Evolutionary conservation across 2,113 vertebrate genomes (phyloP).

Genomic region (Ochotona princeps): DNA sequence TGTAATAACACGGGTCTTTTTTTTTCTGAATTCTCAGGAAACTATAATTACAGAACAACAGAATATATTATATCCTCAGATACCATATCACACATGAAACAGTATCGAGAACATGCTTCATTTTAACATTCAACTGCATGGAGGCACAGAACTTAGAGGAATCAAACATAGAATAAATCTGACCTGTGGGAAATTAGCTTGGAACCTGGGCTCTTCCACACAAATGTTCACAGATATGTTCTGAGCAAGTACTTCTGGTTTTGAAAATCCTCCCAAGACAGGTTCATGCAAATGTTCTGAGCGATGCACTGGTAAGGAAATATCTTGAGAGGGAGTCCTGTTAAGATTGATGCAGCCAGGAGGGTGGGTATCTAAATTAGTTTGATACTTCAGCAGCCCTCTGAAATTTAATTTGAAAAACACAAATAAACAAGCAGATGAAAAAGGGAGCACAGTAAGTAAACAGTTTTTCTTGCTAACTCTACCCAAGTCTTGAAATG

Average conservation of each 20-base stretch:
- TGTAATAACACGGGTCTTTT: not conserved
- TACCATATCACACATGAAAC: not conserved
- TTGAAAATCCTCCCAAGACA: slow-evolving; percentile 71
- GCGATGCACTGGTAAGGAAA: slow-evolving; percentile 66
- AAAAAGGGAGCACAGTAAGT: not conserved
- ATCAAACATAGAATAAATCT: slow-evolving; percentile 81
- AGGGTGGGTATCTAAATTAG: slow-evolving; percentile 93
- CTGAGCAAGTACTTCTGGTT: slow-evolving; percentile 76
- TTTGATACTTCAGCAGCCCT: slow-evolving; percentile 96
- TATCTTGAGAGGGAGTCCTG: slow-evolving; percentile 81
- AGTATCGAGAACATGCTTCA: not conserved
- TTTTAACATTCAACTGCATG: not conserved
- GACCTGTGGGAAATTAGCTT: slow-evolving; percentile 95
- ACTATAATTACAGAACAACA: not conserved
- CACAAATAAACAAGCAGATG: slow-evolving; percentile 9
- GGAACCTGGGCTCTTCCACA: slow-evolving; percentile 92
- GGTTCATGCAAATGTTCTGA: slow-evolving; percentile 70
- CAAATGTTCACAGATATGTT: slow-evolving; percentile 86
- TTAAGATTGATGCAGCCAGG: slow-evolving; percentile 94
- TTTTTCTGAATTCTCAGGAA: not conserved
- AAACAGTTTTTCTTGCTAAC: slow-evolving; percentile 40
- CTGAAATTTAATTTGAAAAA: slow-evolving; percentile 84
- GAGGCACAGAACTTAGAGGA: not conserved
- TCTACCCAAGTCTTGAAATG: not conserved
- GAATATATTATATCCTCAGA: not conserved